Percentiles rank a stretch among this genome's conserved stretches.
Evolutionary conservation across 2,888 invertebrate species (phyloP).

Genomic region (Itoplectis maculator): DNA sequence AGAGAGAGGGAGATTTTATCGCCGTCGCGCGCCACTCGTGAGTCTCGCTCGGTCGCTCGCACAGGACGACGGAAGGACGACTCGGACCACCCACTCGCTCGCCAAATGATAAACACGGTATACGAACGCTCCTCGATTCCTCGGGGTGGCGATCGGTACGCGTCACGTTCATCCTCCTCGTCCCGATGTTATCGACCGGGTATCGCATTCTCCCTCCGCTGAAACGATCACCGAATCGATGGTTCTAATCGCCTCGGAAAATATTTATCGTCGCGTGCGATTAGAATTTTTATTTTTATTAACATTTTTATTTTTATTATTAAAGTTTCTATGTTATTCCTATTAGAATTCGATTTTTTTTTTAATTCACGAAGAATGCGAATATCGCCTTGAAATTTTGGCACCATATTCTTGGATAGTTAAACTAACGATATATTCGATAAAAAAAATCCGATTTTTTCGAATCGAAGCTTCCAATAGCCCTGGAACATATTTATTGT

Average conservation of each 20-base stretch:
- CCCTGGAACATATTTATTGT: too few species aligned
- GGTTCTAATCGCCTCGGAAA: conserved; percentile 8
- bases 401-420: too few species aligned
- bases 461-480: too few species aligned
- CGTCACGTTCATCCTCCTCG: conserved; percentile 10
- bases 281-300: background rate
- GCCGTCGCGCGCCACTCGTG: conserved; percentile 36
- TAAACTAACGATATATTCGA: too few species aligned
- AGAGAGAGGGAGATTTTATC: conserved; percentile 50
- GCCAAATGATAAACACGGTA: conserved; percentile 81
- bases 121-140: too few species aligned
- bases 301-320: too few species aligned
- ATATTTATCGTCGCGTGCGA: background rate
- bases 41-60: conserved; percentile 33
- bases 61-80: conserved; percentile 72
- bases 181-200: conserved; percentile 10
- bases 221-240: conserved; percentile 1
- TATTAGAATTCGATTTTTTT: too few species aligned
- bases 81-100: conserved; percentile 81
- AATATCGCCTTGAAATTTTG: too few species aligned
- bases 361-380: too few species aligned
- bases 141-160: conserved; percentile 49
- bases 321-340: too few species aligned
- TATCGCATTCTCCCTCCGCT: conserved; percentile 2
- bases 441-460: too few species aligned